Evolutionary conservation across 1,140 invertebrate species (phyloP), one percentile per base, ranked within the genome.

Genomic region (Camponotus vicinus): DNA sequence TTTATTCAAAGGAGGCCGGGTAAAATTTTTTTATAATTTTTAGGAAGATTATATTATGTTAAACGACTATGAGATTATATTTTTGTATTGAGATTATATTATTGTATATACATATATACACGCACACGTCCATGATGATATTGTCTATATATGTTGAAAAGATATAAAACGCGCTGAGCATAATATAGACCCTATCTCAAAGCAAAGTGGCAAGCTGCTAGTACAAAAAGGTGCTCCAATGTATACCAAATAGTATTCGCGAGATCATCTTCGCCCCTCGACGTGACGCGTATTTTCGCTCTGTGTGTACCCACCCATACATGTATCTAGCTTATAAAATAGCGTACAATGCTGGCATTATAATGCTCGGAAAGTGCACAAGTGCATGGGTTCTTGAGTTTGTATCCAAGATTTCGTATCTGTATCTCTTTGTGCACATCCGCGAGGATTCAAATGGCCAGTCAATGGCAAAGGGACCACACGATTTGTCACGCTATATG

Each of bases 351-450:
- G 86, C 52, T 13, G 55, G 82, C 37, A 90, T 90, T 90, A 90
- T 90, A 61, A 89, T 87, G 76, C 70, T 49, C 52, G 80, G 73
- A 73, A 86, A 87, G 78, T 90, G 86, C 88, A 78, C 89, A 90
- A 90, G 88, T 87, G 82, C 85, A 87, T 83, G 90, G 83, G 70
- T 88, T 91, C 88, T 92, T 90, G 88, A 92, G 85, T 90, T 87
- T 91, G 69, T 83, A 59, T 84, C 63, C 52, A 86, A 92, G 91
- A 92, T 91, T 91, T 88, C 67, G 57, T 85, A 86, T 89, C 88
- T 76, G 66, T 80, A 59, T 79, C 67, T 79, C 75, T 87, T 85
- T 91, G 84, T 82, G 52, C 32, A 9, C 57, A 5, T 70, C 76
- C 83, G 87, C 59, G 15, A 79, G 61, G 85, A 67, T 70, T 83